phyloP scores from a whole-genome alignment of 2,113 vertebrate genomes.

The Notothenia coriiceps region DNA sequence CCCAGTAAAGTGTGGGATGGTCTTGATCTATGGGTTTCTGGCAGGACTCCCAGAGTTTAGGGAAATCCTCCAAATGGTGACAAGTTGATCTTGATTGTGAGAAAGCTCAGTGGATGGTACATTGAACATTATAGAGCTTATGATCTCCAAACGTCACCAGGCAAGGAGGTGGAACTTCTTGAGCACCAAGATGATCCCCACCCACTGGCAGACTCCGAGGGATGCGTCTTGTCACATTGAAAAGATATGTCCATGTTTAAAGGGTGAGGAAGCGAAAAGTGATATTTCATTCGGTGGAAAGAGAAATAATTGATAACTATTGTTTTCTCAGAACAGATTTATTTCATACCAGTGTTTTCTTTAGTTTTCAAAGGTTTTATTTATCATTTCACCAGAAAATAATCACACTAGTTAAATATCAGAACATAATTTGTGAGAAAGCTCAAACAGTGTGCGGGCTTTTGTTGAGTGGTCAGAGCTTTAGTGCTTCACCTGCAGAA shows the following conservation, averaged over 20 bases:
- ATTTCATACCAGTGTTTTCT: too few species aligned
- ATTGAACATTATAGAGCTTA: conserved; percentile 47
- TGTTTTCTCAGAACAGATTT: too few species aligned
- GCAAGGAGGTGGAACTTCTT: conserved; percentile 24
- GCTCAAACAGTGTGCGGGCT: too few species aligned
- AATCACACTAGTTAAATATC: too few species aligned
- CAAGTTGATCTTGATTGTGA: not conserved
- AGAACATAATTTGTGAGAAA: too few species aligned
- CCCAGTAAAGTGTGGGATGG: conserved; percentile 31
- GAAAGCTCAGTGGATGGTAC: conserved; percentile 29
- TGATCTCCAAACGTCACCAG: conserved; percentile 29
- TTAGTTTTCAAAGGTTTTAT: too few species aligned
- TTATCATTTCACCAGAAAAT: too few species aligned
- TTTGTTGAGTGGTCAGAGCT: too few species aligned
- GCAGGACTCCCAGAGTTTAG: conserved; percentile 55
- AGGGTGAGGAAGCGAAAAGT: not conserved
- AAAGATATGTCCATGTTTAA: conserved; percentile 25
- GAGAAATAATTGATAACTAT: not conserved
- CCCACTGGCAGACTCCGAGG: conserved; percentile 36
- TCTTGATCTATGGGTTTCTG: conserved; percentile 55
- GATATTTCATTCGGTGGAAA: not conserved
- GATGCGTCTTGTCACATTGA: conserved; percentile 37
- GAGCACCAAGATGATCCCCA: conserved; percentile 31
- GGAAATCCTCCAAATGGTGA: conserved; percentile 62
- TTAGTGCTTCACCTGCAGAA: too few species aligned